phyloP scores from a whole-genome alignment of 2,888 invertebrate genomes.

The Cosmia pyralina region DNA sequence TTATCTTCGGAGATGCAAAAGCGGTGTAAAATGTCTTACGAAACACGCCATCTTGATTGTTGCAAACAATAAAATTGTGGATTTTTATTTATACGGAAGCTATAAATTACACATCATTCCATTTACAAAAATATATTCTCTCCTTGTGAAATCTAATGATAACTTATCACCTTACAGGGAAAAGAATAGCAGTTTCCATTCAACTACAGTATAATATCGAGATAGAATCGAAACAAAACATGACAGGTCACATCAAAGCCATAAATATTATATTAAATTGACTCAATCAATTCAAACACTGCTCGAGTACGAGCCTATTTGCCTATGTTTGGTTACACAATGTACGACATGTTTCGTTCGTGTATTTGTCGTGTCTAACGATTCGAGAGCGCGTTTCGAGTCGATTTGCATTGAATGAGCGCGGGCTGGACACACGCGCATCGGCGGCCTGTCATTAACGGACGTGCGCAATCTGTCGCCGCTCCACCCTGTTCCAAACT shows the following conservation, averaged over 20 bases:
- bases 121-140: slow-evolving; percentile 12
- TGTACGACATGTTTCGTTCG: slow-evolving; percentile 59
- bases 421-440: slow-evolving; percentile 86
- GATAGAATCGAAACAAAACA: slow-evolving; percentile 48
- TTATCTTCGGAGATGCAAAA: slow-evolving; percentile 51
- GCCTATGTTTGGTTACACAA: slow-evolving; percentile 60
- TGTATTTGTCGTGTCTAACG: slow-evolving; percentile 79
- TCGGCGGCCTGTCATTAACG: slow-evolving; percentile 88
- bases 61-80: slow-evolving; percentile 36
- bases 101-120: slow-evolving; percentile 32
- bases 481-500: slow-evolving; percentile 82
- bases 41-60: slow-evolving; percentile 37
- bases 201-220: slow-evolving; percentile 18
- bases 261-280: slow-evolving; percentile 62
- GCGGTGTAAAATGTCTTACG: slow-evolving; percentile 45
- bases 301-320: slow-evolving; percentile 52
- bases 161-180: slow-evolving; percentile 16
- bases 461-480: slow-evolving; percentile 82
- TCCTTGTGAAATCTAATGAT: slow-evolving; percentile 15
- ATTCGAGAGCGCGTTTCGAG: slow-evolving; percentile 70
- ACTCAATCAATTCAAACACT: slow-evolving; percentile 62
- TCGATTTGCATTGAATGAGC: slow-evolving; percentile 88
- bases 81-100: slow-evolving; percentile 33
- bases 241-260: slow-evolving; percentile 40
- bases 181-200: slow-evolving; percentile 14